Conservation (phyloP, 2,888 invertebrate genomes). For the Sisyra nigra region DNA sequence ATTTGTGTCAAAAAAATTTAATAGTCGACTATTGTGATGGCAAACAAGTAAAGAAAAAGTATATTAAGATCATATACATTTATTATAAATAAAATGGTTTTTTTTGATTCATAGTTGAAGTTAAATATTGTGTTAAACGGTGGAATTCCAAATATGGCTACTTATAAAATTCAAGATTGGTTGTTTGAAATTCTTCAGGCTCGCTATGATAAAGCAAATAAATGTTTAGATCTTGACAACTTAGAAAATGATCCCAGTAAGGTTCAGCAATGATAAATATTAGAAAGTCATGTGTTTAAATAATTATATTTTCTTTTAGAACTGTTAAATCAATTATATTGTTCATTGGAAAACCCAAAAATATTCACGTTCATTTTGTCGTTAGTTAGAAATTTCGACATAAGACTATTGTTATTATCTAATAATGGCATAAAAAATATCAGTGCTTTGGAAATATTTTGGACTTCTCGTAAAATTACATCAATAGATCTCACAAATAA, state of each 20-base stretch:
- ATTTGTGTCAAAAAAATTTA: constrained; percentile 29
- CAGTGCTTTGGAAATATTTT: constrained; percentile 21
- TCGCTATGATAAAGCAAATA: constrained; percentile 21
- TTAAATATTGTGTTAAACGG: constrained; percentile 25
- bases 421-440: constrained; percentile 22
- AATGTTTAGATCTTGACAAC: constrained; percentile 24
- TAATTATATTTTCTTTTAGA: constrained; percentile 7
- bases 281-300: too few relatives aligned
- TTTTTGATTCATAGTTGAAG: constrained; percentile 18
- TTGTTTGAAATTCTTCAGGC: constrained; percentile 24
- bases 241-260: constrained; percentile 29
- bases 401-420: constrained; percentile 19
- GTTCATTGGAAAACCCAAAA: constrained; percentile 30
- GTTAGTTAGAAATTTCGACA: constrained; percentile 16
- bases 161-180: constrained; percentile 29
- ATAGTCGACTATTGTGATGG: constrained; percentile 20
- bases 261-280: not conserved
- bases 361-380: constrained; percentile 30
- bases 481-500: constrained; percentile 20
- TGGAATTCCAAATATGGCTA: constrained; percentile 14
- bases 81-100: not conserved
- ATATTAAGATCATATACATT: constrained; percentile 5
- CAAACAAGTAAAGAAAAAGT: constrained; percentile 15
- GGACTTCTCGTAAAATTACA: constrained; percentile 11
- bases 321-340: constrained; percentile 20